Evolutionary conservation across 2,797 vertebrate species (phyloP), one percentile per base, ranked within the genome.

Genomic region (Artibeus jamaicensis): DNA sequence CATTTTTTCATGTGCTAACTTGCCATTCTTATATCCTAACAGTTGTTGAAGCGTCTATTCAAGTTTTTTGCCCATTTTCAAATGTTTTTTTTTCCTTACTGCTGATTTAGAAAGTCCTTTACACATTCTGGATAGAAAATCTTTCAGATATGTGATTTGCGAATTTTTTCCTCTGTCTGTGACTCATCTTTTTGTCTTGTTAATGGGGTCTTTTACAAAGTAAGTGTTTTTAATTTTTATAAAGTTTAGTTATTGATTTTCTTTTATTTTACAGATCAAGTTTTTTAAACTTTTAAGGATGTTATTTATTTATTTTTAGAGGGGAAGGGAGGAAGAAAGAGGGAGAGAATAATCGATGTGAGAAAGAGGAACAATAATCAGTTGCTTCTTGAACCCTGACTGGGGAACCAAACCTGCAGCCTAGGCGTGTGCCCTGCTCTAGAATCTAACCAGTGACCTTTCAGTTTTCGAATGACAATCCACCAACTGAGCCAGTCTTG

Each of bases 181-280:
- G 65, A 19, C 34, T 93, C 37, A 68, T 73, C 53, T 88, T 87
- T 95, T 88, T 42, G 50, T 83, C 53, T 77, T 83, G 57, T 50
- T 87, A 59, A 65, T 2, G 22, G 34, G 14, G 16, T 70, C 32
- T 76, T 90, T 91, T 19, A 42, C 22, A 70, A 48, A 32, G 67
- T 59, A 76, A 34, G 89, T 37, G 1, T 82, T 90, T 91, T 93
- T 55, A 57, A 86, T 90, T 90, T 81, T 86, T 32, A 53, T 93
- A 6, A 68, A 32, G 24, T 91, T 39, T 14, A 82, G 5, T 81
- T 73, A 57, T 19, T 95, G 78, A 42, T 70, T 93, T 81, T 48
- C 73, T 68, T 93, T 79, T 65, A 53, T 86, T 93, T 59, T 76
- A 82, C 86, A 57, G 57, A 29, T 29, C 5, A 2, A 14, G 11